phyloP scores from a whole-genome alignment of 2,113 vertebrate genomes.

The Chloroceryle aenea region DNA sequence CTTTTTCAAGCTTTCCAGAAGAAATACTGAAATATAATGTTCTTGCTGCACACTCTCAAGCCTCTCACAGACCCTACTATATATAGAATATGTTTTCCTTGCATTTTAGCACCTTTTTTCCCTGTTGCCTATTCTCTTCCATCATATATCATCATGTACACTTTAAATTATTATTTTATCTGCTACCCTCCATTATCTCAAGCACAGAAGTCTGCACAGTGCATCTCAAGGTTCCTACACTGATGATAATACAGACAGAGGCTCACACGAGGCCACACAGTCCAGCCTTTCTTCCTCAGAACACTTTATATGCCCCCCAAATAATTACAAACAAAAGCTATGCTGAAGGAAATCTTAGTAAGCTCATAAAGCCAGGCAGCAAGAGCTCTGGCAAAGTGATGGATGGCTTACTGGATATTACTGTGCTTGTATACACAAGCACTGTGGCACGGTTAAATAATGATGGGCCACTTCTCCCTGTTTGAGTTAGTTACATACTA shows the following conservation, averaged over 20 bases:
- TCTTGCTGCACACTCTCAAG: not conserved
- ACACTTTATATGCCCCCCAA: not conserved
- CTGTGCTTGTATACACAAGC: not conserved
- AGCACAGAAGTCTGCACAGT: not conserved
- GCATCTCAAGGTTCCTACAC: not conserved
- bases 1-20: conserved; percentile 18
- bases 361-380: not conserved
- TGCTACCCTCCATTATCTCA: not conserved
- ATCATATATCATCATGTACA: not conserved
- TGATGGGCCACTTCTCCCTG: not conserved
- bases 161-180: not conserved
- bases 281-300: not conserved
- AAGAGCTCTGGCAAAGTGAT: not conserved
- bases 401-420: not conserved
- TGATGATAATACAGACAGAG: not conserved
- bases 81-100: not conserved
- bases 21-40: not conserved
- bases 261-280: not conserved
- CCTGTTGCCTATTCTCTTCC: not conserved
- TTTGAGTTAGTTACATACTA: not conserved
- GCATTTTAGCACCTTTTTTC: not conserved
- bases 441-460: not conserved
- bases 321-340: not conserved
- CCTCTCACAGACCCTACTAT: not conserved
- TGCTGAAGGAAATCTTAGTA: not conserved